Evolutionary conservation across 1,140 invertebrate genomes (phyloP).

Genomic region (Calephelis nemesis): DNA sequence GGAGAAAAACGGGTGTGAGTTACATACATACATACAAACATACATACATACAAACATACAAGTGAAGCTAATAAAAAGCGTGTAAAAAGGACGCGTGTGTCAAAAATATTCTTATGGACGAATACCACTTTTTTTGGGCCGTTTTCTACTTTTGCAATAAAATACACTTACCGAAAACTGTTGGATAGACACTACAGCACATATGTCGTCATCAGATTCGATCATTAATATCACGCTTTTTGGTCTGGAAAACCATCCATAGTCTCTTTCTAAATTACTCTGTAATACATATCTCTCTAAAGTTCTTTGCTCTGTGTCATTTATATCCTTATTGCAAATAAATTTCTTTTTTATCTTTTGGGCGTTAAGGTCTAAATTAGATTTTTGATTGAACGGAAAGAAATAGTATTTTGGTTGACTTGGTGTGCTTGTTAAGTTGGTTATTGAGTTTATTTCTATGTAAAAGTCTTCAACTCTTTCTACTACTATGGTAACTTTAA

Average conservation of each 20-base stretch:
- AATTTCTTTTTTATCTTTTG: conserved; percentile 49
- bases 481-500: conserved; percentile 78
- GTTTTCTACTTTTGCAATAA: background rate
- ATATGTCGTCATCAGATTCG: conserved; percentile 82
- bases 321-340: conserved; percentile 46
- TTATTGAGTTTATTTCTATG: conserved; percentile 67
- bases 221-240: conserved; percentile 84
- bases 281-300: conserved; percentile 41
- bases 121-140: too few relatives aligned
- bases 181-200: conserved; percentile 87
- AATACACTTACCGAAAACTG: conserved; percentile 83
- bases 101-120: too few relatives aligned
- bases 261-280: conserved; percentile 40
- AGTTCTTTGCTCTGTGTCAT: conserved; percentile 34
- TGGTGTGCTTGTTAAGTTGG: conserved; percentile 67
- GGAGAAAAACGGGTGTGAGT: too few relatives aligned
- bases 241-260: conserved; percentile 51
- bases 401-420: conserved; percentile 76
- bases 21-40: too few relatives aligned
- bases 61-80: too few relatives aligned
- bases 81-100: too few relatives aligned
- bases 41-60: too few relatives aligned
- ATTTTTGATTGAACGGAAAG: conserved; percentile 63
- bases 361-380: conserved; percentile 43
- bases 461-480: conserved; percentile 80